These are phyloP conservation scores for Pristionchus fissidentatus DNA, from an alignment of 2,888 invertebrate genomes.

Conservation along the genomic window DNA sequence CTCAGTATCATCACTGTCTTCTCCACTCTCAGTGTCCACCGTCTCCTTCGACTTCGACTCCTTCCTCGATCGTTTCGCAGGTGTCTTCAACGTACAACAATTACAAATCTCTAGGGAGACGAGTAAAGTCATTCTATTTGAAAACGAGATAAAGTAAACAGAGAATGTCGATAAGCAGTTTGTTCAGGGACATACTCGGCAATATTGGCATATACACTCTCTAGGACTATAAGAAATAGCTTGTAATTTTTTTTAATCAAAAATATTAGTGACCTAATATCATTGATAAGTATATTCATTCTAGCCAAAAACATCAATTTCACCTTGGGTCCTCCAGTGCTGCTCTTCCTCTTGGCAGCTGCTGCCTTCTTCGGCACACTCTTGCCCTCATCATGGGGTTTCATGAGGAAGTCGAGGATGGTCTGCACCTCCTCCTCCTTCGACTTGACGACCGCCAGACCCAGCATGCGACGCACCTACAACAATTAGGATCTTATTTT, in stretches of 20 bases:
- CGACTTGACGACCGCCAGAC: not conserved
- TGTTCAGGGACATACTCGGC: too few relatives aligned
- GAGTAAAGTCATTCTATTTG: not conserved
- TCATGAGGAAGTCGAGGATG: conserved; percentile 33
- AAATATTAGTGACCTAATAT: too few relatives aligned
- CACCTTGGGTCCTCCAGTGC: not conserved
- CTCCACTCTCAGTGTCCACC: conserved; percentile 22
- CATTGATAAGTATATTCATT: too few relatives aligned
- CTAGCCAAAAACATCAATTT: not conserved
- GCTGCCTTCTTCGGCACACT: conserved; percentile 6
- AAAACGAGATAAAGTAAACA: not conserved
- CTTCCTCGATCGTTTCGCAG: not conserved
- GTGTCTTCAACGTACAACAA: not conserved
- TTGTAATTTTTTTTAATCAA: too few relatives aligned
- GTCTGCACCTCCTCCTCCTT: conserved; percentile 35
- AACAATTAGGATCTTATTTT: not conserved
- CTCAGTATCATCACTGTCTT: not conserved
- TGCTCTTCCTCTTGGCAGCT: not conserved
- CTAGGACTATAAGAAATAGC: too few relatives aligned
- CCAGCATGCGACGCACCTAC: conserved; percentile 37
- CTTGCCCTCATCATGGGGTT: conserved; percentile 19
- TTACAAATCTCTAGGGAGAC: not conserved
- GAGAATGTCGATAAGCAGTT: too few relatives aligned
- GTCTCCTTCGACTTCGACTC: not conserved
- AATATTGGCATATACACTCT: too few relatives aligned